Evolutionary conservation across 2,888 invertebrate species (phyloP).

Genomic region (Coenonympha glycerion): DNA sequence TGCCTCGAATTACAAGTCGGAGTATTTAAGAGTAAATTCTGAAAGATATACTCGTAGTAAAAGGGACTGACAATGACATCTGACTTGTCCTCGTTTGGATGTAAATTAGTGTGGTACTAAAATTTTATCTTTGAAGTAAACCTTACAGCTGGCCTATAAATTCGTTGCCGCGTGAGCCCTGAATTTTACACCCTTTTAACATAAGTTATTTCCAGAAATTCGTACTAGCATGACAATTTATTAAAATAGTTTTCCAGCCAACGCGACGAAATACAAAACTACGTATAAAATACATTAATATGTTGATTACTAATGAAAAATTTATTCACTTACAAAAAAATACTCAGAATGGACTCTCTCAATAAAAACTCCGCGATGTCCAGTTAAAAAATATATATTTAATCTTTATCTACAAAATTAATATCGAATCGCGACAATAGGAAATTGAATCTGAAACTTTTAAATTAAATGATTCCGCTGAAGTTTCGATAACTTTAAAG

Average conservation of each 20-base stretch:
- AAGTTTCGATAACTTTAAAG: constrained; percentile 6
- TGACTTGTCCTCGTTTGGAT: not conserved
- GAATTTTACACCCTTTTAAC: not conserved
- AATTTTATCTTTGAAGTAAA: not conserved
- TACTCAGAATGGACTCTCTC: no score
- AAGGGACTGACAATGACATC: no score
- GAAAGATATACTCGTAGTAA: not conserved
- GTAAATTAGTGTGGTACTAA: not conserved
- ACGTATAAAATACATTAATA: no score
- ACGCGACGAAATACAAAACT: no score
- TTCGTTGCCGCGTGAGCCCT: not conserved
- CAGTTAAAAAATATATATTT: no score
- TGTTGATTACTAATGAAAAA: no score
- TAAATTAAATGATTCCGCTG: constrained; percentile 6
- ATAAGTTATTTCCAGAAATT: not conserved
- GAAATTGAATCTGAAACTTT: constrained; percentile 5
- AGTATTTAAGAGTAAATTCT: not conserved
- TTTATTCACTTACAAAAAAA: no score
- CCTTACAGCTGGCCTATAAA: constrained; percentile 1
- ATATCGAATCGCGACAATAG: constrained; percentile 1
- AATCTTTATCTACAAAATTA: not conserved
- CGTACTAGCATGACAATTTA: not conserved
- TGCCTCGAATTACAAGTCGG: no score
- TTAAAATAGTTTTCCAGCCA: no score
- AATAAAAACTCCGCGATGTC: no score